Evolutionary conservation across 1,140 invertebrate species (phyloP).

Genomic region (Anthonomus grandis): DNA sequence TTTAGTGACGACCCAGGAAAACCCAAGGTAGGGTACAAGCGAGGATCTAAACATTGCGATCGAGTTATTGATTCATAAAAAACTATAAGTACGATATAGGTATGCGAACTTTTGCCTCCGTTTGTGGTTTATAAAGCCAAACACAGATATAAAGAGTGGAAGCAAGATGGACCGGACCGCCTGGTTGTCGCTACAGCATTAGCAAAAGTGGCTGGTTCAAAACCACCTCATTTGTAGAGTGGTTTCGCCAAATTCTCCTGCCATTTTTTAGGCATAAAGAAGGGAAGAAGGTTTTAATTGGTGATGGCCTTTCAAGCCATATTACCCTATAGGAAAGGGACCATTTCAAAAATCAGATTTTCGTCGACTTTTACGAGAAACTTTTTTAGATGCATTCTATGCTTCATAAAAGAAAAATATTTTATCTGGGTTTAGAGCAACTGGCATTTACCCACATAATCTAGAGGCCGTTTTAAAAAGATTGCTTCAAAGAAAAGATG

Average conservation of each 20-base stretch:
- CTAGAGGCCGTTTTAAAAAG: conserved; percentile 1
- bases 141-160: conserved; percentile 1
- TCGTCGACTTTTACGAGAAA: not conserved
- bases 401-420: not conserved
- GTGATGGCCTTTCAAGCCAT: conserved; percentile 9
- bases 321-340: conserved; percentile 6
- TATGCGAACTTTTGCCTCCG: not conserved
- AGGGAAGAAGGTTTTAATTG: conserved; percentile 3
- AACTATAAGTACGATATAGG: not conserved
- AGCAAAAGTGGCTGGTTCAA: not conserved
- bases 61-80: conserved; percentile 1
- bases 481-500: conserved; percentile 1
- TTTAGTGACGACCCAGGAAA: conserved; percentile 9
- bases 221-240: too few relatives aligned
- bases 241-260: not conserved
- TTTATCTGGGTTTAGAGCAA: not conserved
- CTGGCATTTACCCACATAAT: not conserved
- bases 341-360: conserved; percentile 10
- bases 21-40: not conserved
- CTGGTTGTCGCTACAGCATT: not conserved
- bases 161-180: conserved; percentile 5
- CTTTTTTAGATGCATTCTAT: not conserved
- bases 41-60: conserved; percentile 4
- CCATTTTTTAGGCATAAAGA: not conserved
- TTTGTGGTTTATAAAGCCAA: too few relatives aligned